Percentiles rank a stretch among this genome's conserved stretches.
Evolutionary conservation across 1,140 invertebrate genomes (phyloP).

Genomic region (Drosophila auraria): DNA sequence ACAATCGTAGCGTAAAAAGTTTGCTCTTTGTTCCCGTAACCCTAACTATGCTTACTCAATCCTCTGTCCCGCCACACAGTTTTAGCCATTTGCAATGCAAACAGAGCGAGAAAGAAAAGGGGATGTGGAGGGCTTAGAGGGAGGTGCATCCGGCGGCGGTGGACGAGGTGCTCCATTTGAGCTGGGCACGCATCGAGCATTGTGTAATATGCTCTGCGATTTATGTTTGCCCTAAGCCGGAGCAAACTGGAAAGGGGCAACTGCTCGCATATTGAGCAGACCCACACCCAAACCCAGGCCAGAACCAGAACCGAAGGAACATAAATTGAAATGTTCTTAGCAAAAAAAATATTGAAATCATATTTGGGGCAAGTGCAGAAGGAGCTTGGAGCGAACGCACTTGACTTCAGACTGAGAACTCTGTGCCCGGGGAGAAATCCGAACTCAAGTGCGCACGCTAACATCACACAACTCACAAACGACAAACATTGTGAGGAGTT

Average conservation of each 20-base stretch:
- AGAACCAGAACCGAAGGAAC: conserved; percentile 46
- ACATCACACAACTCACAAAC: conserved; percentile 46
- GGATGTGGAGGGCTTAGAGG: not conserved
- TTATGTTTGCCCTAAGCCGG: conserved; percentile 68
- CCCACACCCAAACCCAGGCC: conserved; percentile 11
- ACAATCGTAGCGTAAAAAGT: conserved; percentile 78
- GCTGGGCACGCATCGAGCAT: conserved; percentile 76
- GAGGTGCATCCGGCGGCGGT: conserved; percentile 27
- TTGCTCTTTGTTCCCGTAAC: conserved; percentile 59
- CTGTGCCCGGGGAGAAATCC: conserved; percentile 18
- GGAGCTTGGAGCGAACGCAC: conserved; percentile 41
- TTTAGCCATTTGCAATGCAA: conserved; percentile 65
- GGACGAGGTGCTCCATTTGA: conserved; percentile 41
- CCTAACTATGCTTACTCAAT: conserved; percentile 37
- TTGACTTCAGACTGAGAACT: conserved; percentile 51
- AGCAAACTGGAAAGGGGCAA: conserved; percentile 41
- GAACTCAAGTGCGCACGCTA: conserved; percentile 39
- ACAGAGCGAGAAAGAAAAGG: conserved; percentile 41
- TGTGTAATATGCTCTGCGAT: conserved; percentile 84
- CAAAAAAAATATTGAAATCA: conserved; percentile 71
- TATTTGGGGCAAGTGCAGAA: conserved; percentile 66
- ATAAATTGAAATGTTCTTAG: conserved; percentile 77
- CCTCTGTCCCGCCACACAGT: conserved; percentile 10
- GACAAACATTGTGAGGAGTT: conserved; percentile 38
- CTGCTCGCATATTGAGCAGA: conserved; percentile 70